A percentile compares a stretch with the other conserved stretches of the same genome.
Evolutionary conservation across 2,113 vertebrate genomes (phyloP).

Genomic region (Oryzias melastigma): DNA sequence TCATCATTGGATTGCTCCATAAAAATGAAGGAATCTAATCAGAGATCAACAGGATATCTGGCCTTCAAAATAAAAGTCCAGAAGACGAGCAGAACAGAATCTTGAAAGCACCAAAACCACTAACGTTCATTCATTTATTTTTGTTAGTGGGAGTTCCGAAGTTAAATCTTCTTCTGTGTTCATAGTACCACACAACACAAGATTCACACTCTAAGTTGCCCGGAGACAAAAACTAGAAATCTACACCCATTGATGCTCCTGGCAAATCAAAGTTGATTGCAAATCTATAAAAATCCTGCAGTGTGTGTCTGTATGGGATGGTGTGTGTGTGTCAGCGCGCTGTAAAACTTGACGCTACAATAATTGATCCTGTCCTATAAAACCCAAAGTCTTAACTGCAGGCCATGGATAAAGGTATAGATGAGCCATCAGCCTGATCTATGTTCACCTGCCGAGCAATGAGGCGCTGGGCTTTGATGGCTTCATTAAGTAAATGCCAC

Average conservation of each 20-base stretch:
- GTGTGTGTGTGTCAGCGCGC: neutral
- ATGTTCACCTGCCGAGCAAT: conserved; percentile 54
- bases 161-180: too few relatives aligned
- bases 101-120: too few relatives aligned
- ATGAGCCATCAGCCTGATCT: conserved; percentile 51
- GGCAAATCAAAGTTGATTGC: conserved; percentile 34
- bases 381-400: conserved; percentile 36
- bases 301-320: neutral
- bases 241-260: conserved; percentile 17
- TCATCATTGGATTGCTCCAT: too few relatives aligned
- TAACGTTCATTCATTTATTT: too few relatives aligned
- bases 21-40: too few relatives aligned
- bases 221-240: conserved; percentile 2
- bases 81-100: too few relatives aligned
- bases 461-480: conserved; percentile 50
- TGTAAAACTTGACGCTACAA: neutral
- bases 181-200: too few relatives aligned
- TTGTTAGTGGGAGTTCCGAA: too few relatives aligned
- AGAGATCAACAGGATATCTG: too few relatives aligned
- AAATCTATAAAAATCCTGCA: conserved; percentile 34
- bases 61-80: too few relatives aligned
- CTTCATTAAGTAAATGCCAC: conserved; percentile 71
- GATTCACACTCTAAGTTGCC: too few relatives aligned
- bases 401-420: conserved; percentile 38
- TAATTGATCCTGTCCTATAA: conserved; percentile 45